Base-by-base conservation (phyloP, 2,113 vertebrate species). In the Macrotus californicus region DNA sequence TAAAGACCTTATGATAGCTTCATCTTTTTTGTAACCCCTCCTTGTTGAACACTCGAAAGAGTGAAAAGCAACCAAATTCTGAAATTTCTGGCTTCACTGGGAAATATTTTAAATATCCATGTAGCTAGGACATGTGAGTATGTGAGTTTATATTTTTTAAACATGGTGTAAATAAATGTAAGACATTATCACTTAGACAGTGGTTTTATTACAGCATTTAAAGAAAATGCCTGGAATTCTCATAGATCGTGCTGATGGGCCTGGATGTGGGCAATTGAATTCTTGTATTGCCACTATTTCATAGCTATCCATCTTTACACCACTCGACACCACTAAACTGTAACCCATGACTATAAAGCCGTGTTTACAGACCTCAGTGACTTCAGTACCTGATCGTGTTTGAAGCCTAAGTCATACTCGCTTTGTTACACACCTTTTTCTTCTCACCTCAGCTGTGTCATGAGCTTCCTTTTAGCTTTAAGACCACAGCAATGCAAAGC, bases 321-420 rank as follows among this genome's bases (percentile, higher is more conserved):
- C 73, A 15, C 66, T 89, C 96, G 97, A 95, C 54, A 94, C 90
- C 96, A 96, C 75, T 46, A 7, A 6, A 0, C 84, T 96, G 96
- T 72, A 97, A 96, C 97, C 96, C 85, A 84, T 84, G 84, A 85
- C 80, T 76, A 69, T 61, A 90, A 93, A 98, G 61, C 72, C 87
- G 59, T 89, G 59, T 95, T 98, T 96, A 97, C 76, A 97, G 96
- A 97, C 86, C 81, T 76, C 93, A 89, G 87, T 93, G 90, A 29
- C 89, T 95, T 96, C 96, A 97, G 89, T 80, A 93, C 87, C 94
- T 87, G 3, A 80, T 77, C 92, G 91, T 43, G 70, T 94, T 70
- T 93, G 69, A 85, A 59, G 52, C 96, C 84, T 95, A 56, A 93
- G 86, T 91, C 91, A 70, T 36, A 72, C 59, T 94, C 6, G 0